Conservation (phyloP, 2,888 invertebrate genomes). For the Xestobium rufovillosum region DNA sequence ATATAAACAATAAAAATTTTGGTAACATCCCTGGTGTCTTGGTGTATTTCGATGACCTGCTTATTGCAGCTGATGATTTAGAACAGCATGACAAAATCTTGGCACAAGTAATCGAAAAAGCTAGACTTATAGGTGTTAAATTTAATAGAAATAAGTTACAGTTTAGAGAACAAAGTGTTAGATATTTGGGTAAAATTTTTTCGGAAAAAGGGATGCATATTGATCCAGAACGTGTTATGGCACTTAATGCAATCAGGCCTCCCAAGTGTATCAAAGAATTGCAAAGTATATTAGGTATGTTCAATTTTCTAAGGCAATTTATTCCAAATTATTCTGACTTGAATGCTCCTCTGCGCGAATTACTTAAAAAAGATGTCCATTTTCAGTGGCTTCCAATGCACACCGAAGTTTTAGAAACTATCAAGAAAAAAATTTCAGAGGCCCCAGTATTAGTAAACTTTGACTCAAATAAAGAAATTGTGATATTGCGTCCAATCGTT, state of each 20-base stretch:
- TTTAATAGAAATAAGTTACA: constrained; percentile 24
- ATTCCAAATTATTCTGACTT: constrained; percentile 14
- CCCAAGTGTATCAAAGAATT: constrained; percentile 15
- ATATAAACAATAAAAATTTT: constrained; percentile 23
- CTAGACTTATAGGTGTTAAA: constrained; percentile 18
- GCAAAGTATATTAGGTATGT: constrained; percentile 17
- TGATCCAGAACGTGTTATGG: no score
- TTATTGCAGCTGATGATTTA: constrained; percentile 22
- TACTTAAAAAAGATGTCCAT: constrained; percentile 14
- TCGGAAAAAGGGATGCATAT: no score
- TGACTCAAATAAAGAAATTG: constrained; percentile 10
- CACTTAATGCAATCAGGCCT: constrained; percentile 11
- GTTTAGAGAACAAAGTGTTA: constrained; percentile 22
- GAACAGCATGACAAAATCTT: constrained; percentile 23
- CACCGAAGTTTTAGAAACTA: constrained; percentile 7
- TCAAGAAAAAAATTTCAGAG: constrained; percentile 10
- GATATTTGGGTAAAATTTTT: constrained; percentile 26
- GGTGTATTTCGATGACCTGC: constrained; percentile 28
- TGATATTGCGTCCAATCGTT: no score
- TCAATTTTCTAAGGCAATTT: constrained; percentile 16
- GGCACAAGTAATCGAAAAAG: constrained; percentile 20
- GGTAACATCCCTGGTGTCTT: constrained; percentile 21
- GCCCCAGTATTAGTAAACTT: constrained; percentile 12
- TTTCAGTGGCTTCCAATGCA: constrained; percentile 9
- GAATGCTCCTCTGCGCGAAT: constrained; percentile 9